These are phyloP conservation scores for Pristionchus exspectatus DNA, from an alignment of 2,888 invertebrate genomes.

Conservation along the genomic window DNA sequence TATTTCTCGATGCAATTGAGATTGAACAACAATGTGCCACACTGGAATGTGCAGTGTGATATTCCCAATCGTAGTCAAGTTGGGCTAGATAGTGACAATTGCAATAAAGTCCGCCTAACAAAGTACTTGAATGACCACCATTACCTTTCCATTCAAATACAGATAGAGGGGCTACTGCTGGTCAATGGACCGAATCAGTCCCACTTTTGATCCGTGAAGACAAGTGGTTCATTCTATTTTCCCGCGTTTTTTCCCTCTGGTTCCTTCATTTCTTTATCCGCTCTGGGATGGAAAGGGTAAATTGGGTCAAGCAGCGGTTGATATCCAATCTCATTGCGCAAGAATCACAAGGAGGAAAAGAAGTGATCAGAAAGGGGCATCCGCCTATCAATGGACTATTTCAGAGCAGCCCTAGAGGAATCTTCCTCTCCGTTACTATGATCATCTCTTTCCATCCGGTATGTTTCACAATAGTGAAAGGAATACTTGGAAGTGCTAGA, in stretches of 20 bases:
- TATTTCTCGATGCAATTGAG: not conserved
- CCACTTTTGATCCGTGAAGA: conserved; percentile 1
- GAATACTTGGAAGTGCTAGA: not conserved
- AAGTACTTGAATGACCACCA: conserved; percentile 51
- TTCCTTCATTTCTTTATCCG: conserved; percentile 25
- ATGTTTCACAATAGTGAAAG: not conserved
- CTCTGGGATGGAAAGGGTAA: not conserved
- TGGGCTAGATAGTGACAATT: too few species aligned
- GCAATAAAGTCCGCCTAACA: not conserved
- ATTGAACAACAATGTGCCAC: not conserved
- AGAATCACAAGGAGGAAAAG: conserved; percentile 47
- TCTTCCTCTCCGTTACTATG: conserved; percentile 70
- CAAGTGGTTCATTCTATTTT: conserved; percentile 48
- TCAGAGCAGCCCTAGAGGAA: conserved; percentile 70
- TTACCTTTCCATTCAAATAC: conserved; percentile 34
- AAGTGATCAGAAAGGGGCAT: not conserved
- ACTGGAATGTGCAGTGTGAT: not conserved
- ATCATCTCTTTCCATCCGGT: conserved; percentile 74
- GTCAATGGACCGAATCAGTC: conserved; percentile 33
- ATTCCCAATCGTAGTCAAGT: not conserved
- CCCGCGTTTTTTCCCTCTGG: not conserved
- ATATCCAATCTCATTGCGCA: conserved; percentile 46
- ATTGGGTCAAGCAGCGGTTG: conserved; percentile 47
- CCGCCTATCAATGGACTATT: not conserved
- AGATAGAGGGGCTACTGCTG: conserved; percentile 35